Evolutionary conservation across 2,113 vertebrate genomes (phyloP), one percentile per base, ranked within the genome.

Genomic region (Ameiurus melas): DNA sequence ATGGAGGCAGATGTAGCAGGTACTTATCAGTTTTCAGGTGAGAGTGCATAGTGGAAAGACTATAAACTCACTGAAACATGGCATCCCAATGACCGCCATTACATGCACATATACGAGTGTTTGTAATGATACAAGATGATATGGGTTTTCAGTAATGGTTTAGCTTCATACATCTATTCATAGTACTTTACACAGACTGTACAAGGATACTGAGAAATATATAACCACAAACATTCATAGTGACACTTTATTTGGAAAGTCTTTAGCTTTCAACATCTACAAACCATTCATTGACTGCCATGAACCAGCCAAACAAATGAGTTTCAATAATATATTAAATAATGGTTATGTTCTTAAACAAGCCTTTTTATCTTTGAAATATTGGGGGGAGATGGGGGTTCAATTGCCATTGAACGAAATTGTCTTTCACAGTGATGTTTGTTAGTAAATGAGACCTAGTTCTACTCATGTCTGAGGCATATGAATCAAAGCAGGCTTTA

Each of bases 41-140:
- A 78, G 43, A 25, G 14, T 16, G 25, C 22, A 83, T 39, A 33
- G 80, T 39, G 90, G 36, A 51, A 77, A 88, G 55, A 27, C 43
- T 58, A 58, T 77, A 36, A 53, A 84, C 55, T 64, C n/a, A 5
- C 14, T 30, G n/a, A 68, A 81, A 87, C 47, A 14, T 22, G 27
- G 4, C 39, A 14, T 8, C 36, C 4, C 27, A 30, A 33, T 70
- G 77, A 70, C 85, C 27, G 30, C n/a, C 60, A 55, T 80, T 47
- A 43, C 39, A 43, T 43, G 39, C 39, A 43, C 39, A 43, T 43
- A 43, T 43, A 43, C 39, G 39, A 43, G 39, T 43, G 4, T 43
- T 43, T 71, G 20, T 64, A 60, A 64, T 62, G 30, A 78, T 20
- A 39, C 39, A 2, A 12, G 55, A 62, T 20, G 71, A 55, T 85